These are phyloP conservation scores for Hirudo medicinalis DNA, from an alignment of 1,140 invertebrate species.

Conservation along the genomic window DNA sequence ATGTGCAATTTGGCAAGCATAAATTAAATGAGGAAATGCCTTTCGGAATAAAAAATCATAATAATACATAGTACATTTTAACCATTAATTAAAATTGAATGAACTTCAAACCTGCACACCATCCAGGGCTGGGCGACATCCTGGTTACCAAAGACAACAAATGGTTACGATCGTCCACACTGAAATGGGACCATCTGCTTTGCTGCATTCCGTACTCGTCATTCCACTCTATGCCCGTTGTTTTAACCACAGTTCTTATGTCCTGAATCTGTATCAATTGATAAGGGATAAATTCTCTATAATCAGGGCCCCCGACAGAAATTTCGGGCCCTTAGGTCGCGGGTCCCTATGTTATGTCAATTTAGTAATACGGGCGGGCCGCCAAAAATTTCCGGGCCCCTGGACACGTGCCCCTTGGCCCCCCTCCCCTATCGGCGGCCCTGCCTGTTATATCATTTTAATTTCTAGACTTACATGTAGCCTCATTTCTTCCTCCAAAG, in stretches of 20 bases:
- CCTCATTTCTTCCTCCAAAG: constrained; percentile 76
- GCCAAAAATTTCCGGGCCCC: too few relatives aligned
- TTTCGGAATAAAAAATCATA: constrained; percentile 20
- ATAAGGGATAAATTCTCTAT: background rate
- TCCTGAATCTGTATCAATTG: constrained; percentile 55
- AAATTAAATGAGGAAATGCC: constrained; percentile 70
- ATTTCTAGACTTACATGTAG: constrained; percentile 40
- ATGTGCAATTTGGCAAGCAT: constrained; percentile 73
- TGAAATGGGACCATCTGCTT: constrained; percentile 33
- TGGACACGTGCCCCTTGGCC: too few relatives aligned
- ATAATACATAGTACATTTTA: background rate
- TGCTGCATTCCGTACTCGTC: constrained; percentile 28
- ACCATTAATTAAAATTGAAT: background rate
- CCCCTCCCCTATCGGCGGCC: too few relatives aligned
- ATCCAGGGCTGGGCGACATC: constrained; percentile 82
- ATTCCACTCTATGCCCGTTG: constrained; percentile 40
- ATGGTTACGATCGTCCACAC: constrained; percentile 71
- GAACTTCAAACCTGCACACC: constrained; percentile 60
- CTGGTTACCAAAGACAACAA: constrained; percentile 82
- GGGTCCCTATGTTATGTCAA: too few relatives aligned
- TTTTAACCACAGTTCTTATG: constrained; percentile 84
- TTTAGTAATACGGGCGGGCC: too few relatives aligned
- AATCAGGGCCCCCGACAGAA: background rate
- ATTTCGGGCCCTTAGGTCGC: too few relatives aligned
- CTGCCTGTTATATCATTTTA: background rate